Base-by-base conservation (phyloP, 2,888 invertebrate species). In the Agrochola lychnidis region DNA sequence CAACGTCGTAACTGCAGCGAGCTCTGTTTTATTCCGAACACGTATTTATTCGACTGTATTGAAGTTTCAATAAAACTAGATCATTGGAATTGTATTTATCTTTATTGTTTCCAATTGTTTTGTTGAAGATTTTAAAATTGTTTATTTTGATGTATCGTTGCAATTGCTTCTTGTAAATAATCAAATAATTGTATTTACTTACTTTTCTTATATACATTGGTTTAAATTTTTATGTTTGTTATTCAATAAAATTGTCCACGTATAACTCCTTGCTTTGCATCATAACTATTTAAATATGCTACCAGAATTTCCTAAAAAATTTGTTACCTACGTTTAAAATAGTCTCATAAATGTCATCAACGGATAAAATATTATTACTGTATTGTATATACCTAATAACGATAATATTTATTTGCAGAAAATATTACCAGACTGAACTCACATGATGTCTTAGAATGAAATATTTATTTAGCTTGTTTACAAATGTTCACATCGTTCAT, bases 51-150 rank as follows among this genome's bases (percentile, higher is more conserved):
- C 25, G 53, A 30, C 36, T 30, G 10, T 53, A 40, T 19, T 16
- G 19, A n/a, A 53, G 72, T 61, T 66, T 66, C 78, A 71, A 71
- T 79, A 48, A 22, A 5, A 66, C 62, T 19, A 53, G 22, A 79
- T 64, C 51, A 61, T 45, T 61, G 36, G 14, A 36, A 42, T 48
- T 66, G 53, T 71, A 42, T 62, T 56, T 71, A 61, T 48, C 56
- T 69, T 42, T 51, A 30, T 16, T 12, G 30, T 45, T 61, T 42
- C n/a, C 45, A 25, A 56, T 63, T 36, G 53, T 40, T 68, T 48
- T 22, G 12, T 40, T 48, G 10, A 16, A 71, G n/a, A 36, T 25
- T 51, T 74, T 53, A 4, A 62, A 53, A 45, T 62, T 19, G 42
- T 30, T 61, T 73, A 10, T 51, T 19, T 51, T 40, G 16, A 4